Evolutionary conservation across 2,888 invertebrate genomes (phyloP).

Genomic region (Drosophila eohydei): DNA sequence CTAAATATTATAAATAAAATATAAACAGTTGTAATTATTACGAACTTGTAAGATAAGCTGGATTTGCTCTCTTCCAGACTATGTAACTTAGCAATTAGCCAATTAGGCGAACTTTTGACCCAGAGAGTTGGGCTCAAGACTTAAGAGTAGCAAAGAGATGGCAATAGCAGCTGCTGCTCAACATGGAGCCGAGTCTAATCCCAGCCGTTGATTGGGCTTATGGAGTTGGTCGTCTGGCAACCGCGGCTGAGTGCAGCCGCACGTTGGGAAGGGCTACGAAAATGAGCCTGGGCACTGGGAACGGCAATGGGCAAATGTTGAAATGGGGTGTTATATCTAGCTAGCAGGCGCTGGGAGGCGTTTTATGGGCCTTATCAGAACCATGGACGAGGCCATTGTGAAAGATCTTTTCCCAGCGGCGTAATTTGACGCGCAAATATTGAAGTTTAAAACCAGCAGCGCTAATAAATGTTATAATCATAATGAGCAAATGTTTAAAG

Average conservation of each 20-base stretch:
- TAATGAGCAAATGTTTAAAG: constrained; percentile 81
- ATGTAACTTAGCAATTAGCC: constrained; percentile 25
- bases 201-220: constrained; percentile 46
- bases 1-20: constrained; percentile 1
- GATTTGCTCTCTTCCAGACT: constrained; percentile 1
- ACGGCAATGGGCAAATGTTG: not conserved
- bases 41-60: not conserved
- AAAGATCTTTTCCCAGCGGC: constrained; percentile 54
- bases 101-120: constrained; percentile 39
- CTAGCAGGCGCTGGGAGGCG: constrained; percentile 6
- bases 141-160: not conserved
- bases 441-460: constrained; percentile 65
- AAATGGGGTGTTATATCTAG: constrained; percentile 10
- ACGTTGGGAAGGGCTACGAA: not conserved
- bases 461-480: constrained; percentile 72
- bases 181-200: constrained; percentile 50
- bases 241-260: constrained; percentile 26
- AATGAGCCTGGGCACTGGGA: not conserved
- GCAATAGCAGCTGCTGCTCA: constrained; percentile 54
- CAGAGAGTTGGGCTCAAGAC: not conserved
- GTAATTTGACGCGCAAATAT: constrained; percentile 75
- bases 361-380: constrained; percentile 28
- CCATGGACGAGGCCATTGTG: constrained; percentile 4
- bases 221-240: constrained; percentile 40
- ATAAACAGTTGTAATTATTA: not conserved